Conservation (phyloP, 1,140 invertebrate genomes). For the Tyrophagus putrescentiae region DNA sequence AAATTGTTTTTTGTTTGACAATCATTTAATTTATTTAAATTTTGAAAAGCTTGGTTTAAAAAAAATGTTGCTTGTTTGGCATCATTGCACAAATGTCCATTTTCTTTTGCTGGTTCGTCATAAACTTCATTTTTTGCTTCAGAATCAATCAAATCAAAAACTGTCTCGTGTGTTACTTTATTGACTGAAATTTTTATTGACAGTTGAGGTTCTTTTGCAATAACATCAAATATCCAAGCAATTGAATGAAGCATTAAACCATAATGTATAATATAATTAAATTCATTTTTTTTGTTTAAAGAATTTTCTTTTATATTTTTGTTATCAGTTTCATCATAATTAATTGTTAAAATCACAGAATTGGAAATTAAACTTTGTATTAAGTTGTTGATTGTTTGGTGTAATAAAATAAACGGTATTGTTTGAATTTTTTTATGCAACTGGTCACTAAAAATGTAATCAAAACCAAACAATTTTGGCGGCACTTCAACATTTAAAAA, state of each 20-base stretch:
- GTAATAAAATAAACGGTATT: neutral
- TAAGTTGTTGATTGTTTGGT: neutral
- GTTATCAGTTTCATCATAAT: neutral
- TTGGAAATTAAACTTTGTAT: neutral
- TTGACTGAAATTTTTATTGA: no score
- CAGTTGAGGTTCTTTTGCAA: no score
- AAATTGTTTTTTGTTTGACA: neutral
- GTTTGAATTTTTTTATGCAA: neutral
- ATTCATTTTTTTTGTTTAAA: neutral
- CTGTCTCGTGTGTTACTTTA: neutral
- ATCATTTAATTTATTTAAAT: neutral
- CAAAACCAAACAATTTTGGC: neutral
- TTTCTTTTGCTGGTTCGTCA: neutral
- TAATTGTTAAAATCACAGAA: constrained; percentile 6
- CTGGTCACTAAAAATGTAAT: neutral
- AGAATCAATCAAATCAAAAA: neutral
- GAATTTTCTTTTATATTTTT: neutral
- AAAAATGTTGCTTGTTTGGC: neutral
- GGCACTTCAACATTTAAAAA: no score
- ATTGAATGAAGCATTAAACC: constrained; percentile 9
- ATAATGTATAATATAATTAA: neutral
- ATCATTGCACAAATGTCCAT: neutral
- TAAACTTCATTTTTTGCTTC: neutral
- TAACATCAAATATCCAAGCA: constrained; percentile 5
- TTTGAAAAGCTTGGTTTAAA: neutral